Evolutionary conservation across 2,888 invertebrate genomes (phyloP).

Genomic region (Eudemis profundana): DNA sequence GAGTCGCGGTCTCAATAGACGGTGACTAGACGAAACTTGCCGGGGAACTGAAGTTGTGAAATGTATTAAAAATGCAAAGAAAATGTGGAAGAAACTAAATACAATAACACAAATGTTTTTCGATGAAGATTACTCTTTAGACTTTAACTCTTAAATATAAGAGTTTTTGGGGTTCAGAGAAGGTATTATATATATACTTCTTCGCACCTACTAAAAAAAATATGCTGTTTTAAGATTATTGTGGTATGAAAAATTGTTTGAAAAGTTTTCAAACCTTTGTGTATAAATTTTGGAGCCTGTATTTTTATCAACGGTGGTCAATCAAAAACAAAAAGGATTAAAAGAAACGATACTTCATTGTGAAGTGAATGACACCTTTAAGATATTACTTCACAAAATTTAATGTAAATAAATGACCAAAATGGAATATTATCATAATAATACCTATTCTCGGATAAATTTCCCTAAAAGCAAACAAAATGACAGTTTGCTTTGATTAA

Average conservation of each 20-base stretch:
- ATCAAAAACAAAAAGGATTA: constrained; percentile 13
- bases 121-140: too few species aligned
- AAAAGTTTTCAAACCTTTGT: constrained; percentile 6
- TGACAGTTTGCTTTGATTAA: constrained; percentile 26
- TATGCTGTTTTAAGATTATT: too few species aligned
- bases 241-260: too few species aligned
- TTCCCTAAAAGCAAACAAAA: constrained; percentile 16
- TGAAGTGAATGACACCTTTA: constrained; percentile 5
- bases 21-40: constrained; percentile 39
- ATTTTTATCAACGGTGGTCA: constrained; percentile 1
- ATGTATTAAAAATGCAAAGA: not conserved
- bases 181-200: too few species aligned
- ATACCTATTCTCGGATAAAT: not conserved
- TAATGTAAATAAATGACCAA: not conserved
- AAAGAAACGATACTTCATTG: constrained; percentile 2
- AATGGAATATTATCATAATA: not conserved
- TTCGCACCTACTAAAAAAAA: too few species aligned
- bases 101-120: too few species aligned
- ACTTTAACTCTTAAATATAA: too few species aligned
- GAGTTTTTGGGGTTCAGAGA: too few species aligned
- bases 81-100: not conserved
- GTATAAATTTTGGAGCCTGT: constrained; percentile 1
- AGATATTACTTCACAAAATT: not conserved
- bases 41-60: not conserved
- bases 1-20: constrained; percentile 64